These are phyloP conservation scores for Aricia artaxerxes DNA, from an alignment of 2,888 invertebrate species.

Conservation along the genomic window DNA sequence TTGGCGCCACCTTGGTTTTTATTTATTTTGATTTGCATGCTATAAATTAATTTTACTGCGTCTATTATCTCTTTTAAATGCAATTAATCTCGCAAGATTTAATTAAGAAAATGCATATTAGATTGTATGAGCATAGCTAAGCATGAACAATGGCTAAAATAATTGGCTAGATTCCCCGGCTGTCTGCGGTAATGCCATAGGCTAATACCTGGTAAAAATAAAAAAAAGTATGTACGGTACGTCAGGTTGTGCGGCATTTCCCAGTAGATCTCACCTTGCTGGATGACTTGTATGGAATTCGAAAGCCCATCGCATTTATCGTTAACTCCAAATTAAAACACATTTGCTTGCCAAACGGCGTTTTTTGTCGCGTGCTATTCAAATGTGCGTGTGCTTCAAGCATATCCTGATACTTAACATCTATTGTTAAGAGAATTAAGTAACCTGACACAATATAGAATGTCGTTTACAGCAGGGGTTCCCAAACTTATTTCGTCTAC, in stretches of 20 bases:
- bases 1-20: constrained; percentile 16
- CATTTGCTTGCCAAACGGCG: constrained; percentile 76
- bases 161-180: background rate
- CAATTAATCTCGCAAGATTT: background rate
- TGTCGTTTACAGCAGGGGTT: background rate
- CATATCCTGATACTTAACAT: background rate
- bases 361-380: constrained; percentile 27
- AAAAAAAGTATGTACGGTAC: constrained; percentile 60
- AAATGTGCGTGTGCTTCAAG: constrained; percentile 26
- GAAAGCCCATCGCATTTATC: constrained; percentile 80
- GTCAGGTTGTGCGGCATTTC: constrained; percentile 71
- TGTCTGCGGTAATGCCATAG: background rate
- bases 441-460: no score
- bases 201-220: constrained; percentile 43
- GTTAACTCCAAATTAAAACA: constrained; percentile 79
- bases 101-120: background rate
- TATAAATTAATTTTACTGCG: background rate
- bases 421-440: background rate
- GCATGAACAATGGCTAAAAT: background rate
- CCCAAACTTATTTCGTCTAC: no score
- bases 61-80: background rate
- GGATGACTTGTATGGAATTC: constrained; percentile 78
- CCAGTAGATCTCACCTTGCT: constrained; percentile 77
- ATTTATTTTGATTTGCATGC: background rate
- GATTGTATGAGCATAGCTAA: background rate